phyloP scores from a whole-genome alignment of 2,797 vertebrate genomes.

The Siniperca obscura region DNA sequence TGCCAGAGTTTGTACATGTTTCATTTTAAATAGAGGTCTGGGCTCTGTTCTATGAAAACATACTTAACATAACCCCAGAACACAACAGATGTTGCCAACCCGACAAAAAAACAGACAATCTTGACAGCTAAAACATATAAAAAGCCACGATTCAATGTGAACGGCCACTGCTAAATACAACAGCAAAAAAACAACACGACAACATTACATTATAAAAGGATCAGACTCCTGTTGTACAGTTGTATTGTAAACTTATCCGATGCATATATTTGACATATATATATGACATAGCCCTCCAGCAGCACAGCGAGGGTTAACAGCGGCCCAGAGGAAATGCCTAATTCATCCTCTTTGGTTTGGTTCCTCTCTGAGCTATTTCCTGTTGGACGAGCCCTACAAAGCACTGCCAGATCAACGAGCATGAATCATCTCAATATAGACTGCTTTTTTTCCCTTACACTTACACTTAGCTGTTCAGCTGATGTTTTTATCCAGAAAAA shows the following conservation, averaged over 20 bases:
- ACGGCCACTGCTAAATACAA: background rate
- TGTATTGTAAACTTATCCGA: background rate
- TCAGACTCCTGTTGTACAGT: background rate
- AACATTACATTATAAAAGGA: background rate
- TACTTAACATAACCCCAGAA: background rate
- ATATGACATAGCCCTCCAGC: conserved; percentile 14
- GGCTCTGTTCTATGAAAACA: conserved; percentile 1
- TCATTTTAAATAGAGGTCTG: background rate
- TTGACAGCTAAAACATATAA: background rate
- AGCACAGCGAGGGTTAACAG: conserved; percentile 67
- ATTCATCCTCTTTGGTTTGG: conserved; percentile 75
- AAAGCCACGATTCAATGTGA: background rate
- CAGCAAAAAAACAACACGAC: background rate
- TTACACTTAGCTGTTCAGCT: conserved; percentile 46
- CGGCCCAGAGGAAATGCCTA: conserved; percentile 75
- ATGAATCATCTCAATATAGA: conserved; percentile 72
- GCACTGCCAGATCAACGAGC: conserved; percentile 64
- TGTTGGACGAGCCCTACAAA: conserved; percentile 69
- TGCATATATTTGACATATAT: background rate
- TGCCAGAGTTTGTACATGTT: background rate
- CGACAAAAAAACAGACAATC: background rate
- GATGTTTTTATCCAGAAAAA: conserved; percentile 49
- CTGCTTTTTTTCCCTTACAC: background rate
- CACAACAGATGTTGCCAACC: background rate
- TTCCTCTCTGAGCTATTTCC: conserved; percentile 76